Evolutionary conservation across 2,113 vertebrate genomes (phyloP).

Genomic region (Pseudolaguvia tuberculata): DNA sequence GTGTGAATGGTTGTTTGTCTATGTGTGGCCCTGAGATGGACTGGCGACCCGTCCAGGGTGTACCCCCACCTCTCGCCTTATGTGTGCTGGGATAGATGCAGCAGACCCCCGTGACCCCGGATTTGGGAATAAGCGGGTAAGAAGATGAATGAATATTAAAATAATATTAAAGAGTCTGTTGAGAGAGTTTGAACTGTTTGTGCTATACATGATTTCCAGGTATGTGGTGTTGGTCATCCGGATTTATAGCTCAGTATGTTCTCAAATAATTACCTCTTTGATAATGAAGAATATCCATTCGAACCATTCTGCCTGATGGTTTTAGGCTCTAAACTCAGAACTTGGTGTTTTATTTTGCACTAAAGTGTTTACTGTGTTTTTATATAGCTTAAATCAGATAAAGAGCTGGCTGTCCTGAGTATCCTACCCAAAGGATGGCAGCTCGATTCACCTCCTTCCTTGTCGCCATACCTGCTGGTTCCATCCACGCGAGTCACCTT

Average conservation of each 20-base stretch:
- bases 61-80: too few relatives aligned
- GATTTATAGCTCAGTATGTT: neutral
- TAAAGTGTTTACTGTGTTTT: neutral
- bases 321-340: too few relatives aligned
- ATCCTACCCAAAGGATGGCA: constrained; percentile 91
- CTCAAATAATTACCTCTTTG: neutral
- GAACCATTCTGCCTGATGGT: too few relatives aligned
- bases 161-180: neutral
- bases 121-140: too few relatives aligned
- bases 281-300: neutral
- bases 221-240: neutral
- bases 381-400: constrained; percentile 76
- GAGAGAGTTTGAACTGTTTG: neutral
- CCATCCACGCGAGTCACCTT: constrained; percentile 89
- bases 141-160: too few relatives aligned
- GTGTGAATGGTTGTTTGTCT: too few relatives aligned
- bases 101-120: too few relatives aligned
- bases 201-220: neutral
- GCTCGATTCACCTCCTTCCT: constrained; percentile 68
- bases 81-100: too few relatives aligned
- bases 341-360: too few relatives aligned
- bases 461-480: constrained; percentile 77
- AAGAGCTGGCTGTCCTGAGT: constrained; percentile 86
- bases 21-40: too few relatives aligned
- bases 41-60: too few relatives aligned